Evolutionary conservation across 1,140 invertebrate species (phyloP), one percentile per base, ranked within the genome.

Genomic region (Bombus consobrinus): DNA sequence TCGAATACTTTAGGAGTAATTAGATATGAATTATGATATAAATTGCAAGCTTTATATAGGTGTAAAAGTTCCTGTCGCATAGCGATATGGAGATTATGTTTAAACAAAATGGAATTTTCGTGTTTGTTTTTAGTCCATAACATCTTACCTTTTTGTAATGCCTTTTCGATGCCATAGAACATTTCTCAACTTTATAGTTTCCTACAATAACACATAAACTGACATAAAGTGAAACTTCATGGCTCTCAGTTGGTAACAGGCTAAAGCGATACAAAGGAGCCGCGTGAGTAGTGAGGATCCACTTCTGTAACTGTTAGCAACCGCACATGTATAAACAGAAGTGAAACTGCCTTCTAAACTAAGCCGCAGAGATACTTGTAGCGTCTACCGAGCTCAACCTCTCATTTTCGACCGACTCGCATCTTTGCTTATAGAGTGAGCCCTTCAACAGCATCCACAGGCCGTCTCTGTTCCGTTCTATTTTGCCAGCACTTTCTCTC

Each of bases 301-400:
- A 72, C 76, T 84, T 80, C 22, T 84, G 62, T 68, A 78, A 86
- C 87, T 80, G 88, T 86, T 86, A 71, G 87, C 69, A 53, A 83
- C 83, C 87, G 76, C 88, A 90, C 83, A 82, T 85, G 88, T 87
- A 90, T 90, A 92, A 90, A 91, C 87, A 83, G 68, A 75, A 82
- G 78, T 53, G 75, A 85, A 90, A 88, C 84, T 91, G 86, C 86
- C 82, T 89, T 88, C 78, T 82, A 83, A 82, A 88, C 83, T 85
- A 85, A 90, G 85, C 80, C 88, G 53, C 81, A 83, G 82, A 87
- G 86, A 91, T 91, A 88, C 84, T 89, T 85, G 81, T 64, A 77
- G 32, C 84, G n/a, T 71, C 88, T 78, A 88, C 81, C 76, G 64
- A 2, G n/a, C 77, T 72, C 81, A 77, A 71, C 79, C 86, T 88